Evolutionary conservation across 2,113 vertebrate genomes (phyloP), one percentile per base, ranked within the genome.

Genomic region (Asarcornis scutulata): DNA sequence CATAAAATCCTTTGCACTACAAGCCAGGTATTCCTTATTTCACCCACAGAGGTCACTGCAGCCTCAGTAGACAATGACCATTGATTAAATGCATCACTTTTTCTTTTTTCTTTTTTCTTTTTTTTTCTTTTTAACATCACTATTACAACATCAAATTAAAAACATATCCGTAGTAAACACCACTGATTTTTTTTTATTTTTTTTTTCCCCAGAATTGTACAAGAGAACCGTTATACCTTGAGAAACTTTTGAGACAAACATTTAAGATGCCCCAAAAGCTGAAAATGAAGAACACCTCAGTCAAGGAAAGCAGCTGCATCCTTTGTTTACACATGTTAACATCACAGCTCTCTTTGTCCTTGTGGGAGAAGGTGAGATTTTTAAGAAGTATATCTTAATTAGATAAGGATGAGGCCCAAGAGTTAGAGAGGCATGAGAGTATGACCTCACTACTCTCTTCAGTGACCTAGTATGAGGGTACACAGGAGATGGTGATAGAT

Each of bases 11-110:
- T 48, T 32, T 42, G 32, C 29, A 15, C 29, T 22, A 48, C 22
- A 68, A 50, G 9, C 5, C 6, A 48, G 20, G 12, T 75, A 16
- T 95, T 93, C 89, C 62, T 92, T 44, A 53, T 96, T 86, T 91
- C 52, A 71, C 89, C 95, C 42, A 71, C 44, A 96, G 95, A 96
- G 91, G 94, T 76, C 89, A 87, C 91, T 91, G 14, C 25, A 90
- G 75, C 67, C 88, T 85, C 71, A 77, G 29, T 69, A 86, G 63
- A 85, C 26, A 38, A 26, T 0, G 2, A 29, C 14, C 4, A 23
- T n/a, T 77, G 66, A 58, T 23, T 23, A 26, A 50, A 44, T 11
- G 12, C 7, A 48, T 2, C 12, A 34, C n/a, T 40, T 40, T 1
- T 1, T 62, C 27, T 21, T 21, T 48, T 18, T 1, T 62, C 27